Evolutionary conservation across 2,888 invertebrate species (phyloP).

Genomic region (Epirrhoe tristata): DNA sequence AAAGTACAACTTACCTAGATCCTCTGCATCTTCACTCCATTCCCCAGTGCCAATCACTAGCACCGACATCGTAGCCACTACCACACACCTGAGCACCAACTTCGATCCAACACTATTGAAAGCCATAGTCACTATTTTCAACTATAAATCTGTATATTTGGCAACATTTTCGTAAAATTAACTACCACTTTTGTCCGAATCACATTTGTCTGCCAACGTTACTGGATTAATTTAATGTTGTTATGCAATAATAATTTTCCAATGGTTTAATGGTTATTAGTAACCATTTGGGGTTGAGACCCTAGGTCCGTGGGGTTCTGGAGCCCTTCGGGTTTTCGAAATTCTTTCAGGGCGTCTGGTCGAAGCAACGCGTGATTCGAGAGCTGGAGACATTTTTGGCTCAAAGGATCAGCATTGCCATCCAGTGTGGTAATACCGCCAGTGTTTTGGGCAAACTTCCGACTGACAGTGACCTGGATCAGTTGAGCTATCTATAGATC

Average conservation of each 20-base stretch:
- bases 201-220: slow-evolving; percentile 4
- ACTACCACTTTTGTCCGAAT: background rate
- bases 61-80: slow-evolving; percentile 60
- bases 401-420: too few relatives aligned
- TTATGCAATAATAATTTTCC: background rate
- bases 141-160: slow-evolving; percentile 39
- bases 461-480: too few relatives aligned
- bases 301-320: too few relatives aligned
- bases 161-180: slow-evolving; percentile 41
- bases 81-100: slow-evolving; percentile 56
- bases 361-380: too few relatives aligned
- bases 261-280: too few relatives aligned
- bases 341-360: too few relatives aligned
- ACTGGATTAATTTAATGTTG: background rate
- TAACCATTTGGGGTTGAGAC: too few relatives aligned
- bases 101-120: slow-evolving; percentile 54
- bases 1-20: slow-evolving; percentile 69
- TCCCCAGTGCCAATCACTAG: slow-evolving; percentile 74
- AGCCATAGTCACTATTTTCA: slow-evolving; percentile 44
- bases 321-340: too few relatives aligned
- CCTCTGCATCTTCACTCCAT: slow-evolving; percentile 82
- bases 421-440: too few relatives aligned
- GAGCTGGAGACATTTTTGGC: too few relatives aligned
- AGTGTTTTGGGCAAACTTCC: too few relatives aligned
- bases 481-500: too few relatives aligned